Percentiles rank a stretch among this genome's conserved stretches.
Conservation (phyloP, 1,140 invertebrate species). For the Drosophila athabasca region DNA sequence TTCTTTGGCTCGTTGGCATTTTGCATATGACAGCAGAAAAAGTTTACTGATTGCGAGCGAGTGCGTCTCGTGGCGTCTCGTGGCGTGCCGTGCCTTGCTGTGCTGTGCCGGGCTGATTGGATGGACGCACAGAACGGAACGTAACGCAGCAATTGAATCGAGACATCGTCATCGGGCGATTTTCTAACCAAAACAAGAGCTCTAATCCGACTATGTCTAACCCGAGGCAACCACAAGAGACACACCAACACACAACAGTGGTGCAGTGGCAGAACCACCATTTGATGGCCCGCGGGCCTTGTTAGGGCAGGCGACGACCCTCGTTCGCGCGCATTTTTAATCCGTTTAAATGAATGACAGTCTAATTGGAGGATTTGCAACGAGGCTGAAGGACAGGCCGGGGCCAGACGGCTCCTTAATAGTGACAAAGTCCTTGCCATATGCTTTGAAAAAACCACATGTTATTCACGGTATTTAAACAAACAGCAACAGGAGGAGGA, state of each 20-base stretch:
- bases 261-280: neutral
- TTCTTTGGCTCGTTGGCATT: slow-evolving; percentile 41
- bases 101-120: slow-evolving; percentile 64
- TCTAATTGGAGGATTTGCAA: slow-evolving; percentile 82
- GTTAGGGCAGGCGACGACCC: slow-evolving; percentile 49
- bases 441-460: slow-evolving; percentile 83
- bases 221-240: slow-evolving; percentile 59
- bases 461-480: slow-evolving; percentile 84
- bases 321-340: slow-evolving; percentile 69
- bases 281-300: slow-evolving; percentile 29
- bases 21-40: slow-evolving; percentile 79
- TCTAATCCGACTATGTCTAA: slow-evolving; percentile 66
- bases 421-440: slow-evolving; percentile 83
- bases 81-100: slow-evolving; percentile 38
- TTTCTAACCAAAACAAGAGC: slow-evolving; percentile 74
- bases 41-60: slow-evolving; percentile 61
- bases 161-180: slow-evolving; percentile 61
- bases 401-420: slow-evolving; percentile 57
- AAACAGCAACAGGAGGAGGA: slow-evolving; percentile 67
- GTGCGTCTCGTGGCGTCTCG: slow-evolving; percentile 30
- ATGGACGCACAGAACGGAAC: slow-evolving; percentile 43
- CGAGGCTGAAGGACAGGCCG: slow-evolving; percentile 26
- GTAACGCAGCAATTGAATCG: slow-evolving; percentile 11
- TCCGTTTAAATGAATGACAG: slow-evolving; percentile 84
- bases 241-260: slow-evolving; percentile 25